Base-by-base conservation (phyloP, 2,797 vertebrate genomes). In the Steatocranus sp. region DNA sequence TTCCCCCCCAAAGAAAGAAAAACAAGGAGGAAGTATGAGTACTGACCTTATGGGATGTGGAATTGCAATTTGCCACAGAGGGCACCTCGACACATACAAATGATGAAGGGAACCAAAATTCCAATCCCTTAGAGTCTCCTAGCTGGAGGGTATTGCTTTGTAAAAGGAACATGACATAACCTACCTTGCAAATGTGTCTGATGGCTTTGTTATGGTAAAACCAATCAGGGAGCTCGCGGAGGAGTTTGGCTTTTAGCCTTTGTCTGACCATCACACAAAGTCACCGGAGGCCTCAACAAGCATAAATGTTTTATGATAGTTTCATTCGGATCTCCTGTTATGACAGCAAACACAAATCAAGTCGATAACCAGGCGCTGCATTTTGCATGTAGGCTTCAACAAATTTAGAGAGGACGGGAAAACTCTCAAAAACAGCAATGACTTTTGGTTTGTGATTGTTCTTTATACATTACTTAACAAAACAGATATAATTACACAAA, bases 161-260 rank as follows among this genome's bases (percentile, higher is more conserved):
- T 92, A 89, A 94, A 91, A 93, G 86, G 91, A 93, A 93, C 88
- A 93, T 94, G 92, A 94, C 92, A 94, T 94, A 94, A 94, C 91
- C 90, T 93, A 90, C 93, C 93, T 94, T 93, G 92, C 91, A 94
- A 94, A 94, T 94, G 90, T 92, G 91, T 93, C 91, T 94, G 91
- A 94, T 95, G 93, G 90, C 84, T 92, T 93, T 94, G 91, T 94
- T 94, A 91, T 86, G 85, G 80, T 85, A 78, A 83, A 80, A 89
- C 70, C 54, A 83, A 81, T 66, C 81, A 76, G 17, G 3, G 51
- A 83, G 76, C 70, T 81, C 79, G 81, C 70, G 17, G 88, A 85
- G 80, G 79, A 92, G 85, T 88, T 87, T 46, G 74, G 84, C 68
- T 81, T 78, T 84, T 79, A 81, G 74, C 70, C 43, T 86, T 75